Conservation (phyloP, 1,140 invertebrate genomes). For the Pseudomyrmex sp. region DNA sequence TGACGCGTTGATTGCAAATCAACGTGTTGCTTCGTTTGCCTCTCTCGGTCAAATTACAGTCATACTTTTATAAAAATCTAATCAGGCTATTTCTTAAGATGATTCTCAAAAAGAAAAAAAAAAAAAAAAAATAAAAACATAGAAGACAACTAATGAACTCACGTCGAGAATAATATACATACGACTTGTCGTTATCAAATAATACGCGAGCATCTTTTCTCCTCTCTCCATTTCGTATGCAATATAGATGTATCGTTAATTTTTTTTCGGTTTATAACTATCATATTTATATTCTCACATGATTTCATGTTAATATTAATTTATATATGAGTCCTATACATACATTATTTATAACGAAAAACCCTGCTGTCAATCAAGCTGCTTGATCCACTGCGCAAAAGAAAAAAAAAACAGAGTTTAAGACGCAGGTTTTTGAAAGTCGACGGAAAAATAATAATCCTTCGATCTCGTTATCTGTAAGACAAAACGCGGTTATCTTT, state of each 20-base stretch:
- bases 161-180: slow-evolving; percentile 71
- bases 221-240: slow-evolving; percentile 70
- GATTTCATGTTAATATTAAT: slow-evolving; percentile 72
- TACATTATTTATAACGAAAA: slow-evolving; percentile 52
- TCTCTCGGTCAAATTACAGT: slow-evolving; percentile 64
- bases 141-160: slow-evolving; percentile 67
- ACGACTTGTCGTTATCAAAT: slow-evolving; percentile 73
- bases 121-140: slow-evolving; percentile 20
- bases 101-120: slow-evolving; percentile 57
- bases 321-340: slow-evolving; percentile 71
- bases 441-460: slow-evolving; percentile 7
- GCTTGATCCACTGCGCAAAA: slow-evolving; percentile 50
- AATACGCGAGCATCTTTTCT: slow-evolving; percentile 73
- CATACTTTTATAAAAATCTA: slow-evolving; percentile 78
- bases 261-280: slow-evolving; percentile 71
- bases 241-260: slow-evolving; percentile 71
- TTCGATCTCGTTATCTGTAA: neutral
- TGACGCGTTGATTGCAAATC: slow-evolving; percentile 67
- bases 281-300: slow-evolving; percentile 74
- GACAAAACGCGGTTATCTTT: slow-evolving; percentile 15
- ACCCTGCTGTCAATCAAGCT: slow-evolving; percentile 7
- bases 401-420: neutral
- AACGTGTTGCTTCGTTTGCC: slow-evolving; percentile 65
- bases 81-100: slow-evolving; percentile 76
- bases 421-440: neutral